Conservation (phyloP, 2,888 invertebrate genomes). For the Morpho achilles region DNA sequence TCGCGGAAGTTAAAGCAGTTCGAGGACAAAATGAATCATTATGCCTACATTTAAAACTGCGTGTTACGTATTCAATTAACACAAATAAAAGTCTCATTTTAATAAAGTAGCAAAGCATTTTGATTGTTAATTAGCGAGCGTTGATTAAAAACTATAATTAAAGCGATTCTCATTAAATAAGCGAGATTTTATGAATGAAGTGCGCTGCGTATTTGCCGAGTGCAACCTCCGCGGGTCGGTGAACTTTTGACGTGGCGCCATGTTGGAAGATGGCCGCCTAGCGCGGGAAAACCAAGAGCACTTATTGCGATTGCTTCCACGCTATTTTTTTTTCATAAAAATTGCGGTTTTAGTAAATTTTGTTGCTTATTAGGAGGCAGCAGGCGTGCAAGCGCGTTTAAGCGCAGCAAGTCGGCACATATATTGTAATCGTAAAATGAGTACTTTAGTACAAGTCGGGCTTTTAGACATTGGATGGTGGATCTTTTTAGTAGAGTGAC, state of each 20-base stretch:
- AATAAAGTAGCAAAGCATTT: slow-evolving; percentile 12
- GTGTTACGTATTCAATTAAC: slow-evolving; percentile 9
- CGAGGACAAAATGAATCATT: slow-evolving; percentile 4
- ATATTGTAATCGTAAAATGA: slow-evolving; percentile 20
- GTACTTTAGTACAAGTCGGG: slow-evolving; percentile 13
- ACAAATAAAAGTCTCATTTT: slow-evolving; percentile 6
- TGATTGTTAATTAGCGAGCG: slow-evolving; percentile 10
- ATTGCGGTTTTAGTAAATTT: slow-evolving; percentile 36
- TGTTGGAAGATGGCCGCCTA: slow-evolving; percentile 44
- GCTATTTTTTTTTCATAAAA: slow-evolving; percentile 43
- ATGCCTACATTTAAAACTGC: neutral
- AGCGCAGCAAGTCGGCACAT: slow-evolving; percentile 15
- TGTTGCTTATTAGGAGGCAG: slow-evolving; percentile 34
- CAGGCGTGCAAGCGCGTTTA: slow-evolving; percentile 21
- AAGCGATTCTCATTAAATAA: slow-evolving; percentile 17
- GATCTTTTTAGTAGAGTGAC: slow-evolving; percentile 12
- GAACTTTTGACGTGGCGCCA: slow-evolving; percentile 33
- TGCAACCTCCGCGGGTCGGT: slow-evolving; percentile 32
- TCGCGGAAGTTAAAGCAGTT: neutral
- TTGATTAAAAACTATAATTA: slow-evolving; percentile 22
- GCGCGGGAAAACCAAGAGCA: slow-evolving; percentile 60
- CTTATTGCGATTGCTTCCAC: slow-evolving; percentile 59
- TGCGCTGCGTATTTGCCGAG: slow-evolving; percentile 27
- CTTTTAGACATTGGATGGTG: slow-evolving; percentile 11
- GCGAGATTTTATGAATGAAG: slow-evolving; percentile 34